Evolutionary conservation across 2,797 vertebrate genomes (phyloP).

Genomic region (Uromys caudimaculatus): DNA sequence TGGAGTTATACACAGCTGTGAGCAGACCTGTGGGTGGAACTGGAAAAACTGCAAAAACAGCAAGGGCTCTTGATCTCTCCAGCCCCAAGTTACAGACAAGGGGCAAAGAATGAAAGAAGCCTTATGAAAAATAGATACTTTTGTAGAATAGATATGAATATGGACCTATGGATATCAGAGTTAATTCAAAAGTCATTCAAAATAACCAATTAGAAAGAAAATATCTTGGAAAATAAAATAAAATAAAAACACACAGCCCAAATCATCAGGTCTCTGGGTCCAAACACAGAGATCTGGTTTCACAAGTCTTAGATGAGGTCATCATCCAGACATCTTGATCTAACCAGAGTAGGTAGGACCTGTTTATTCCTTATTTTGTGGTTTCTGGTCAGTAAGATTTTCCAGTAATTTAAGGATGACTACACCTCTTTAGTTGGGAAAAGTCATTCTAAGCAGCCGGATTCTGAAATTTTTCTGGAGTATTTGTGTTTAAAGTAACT

Average conservation of each 20-base stretch:
- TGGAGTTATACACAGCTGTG: background rate
- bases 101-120: background rate
- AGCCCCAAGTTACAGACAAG: background rate
- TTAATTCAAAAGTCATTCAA: background rate
- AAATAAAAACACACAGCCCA: background rate
- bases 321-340: background rate
- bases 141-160: background rate
- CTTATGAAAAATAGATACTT: background rate
- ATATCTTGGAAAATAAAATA: background rate
- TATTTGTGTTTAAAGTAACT: background rate
- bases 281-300: background rate
- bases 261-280: background rate
- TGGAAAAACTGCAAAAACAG: background rate
- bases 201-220: background rate
- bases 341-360: background rate
- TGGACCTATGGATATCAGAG: background rate
- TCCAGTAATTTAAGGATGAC: slow-evolving; percentile 23
- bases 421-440: slow-evolving; percentile 10
- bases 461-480: background rate
- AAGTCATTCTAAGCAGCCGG: slow-evolving; percentile 24
- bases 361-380: background rate
- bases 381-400: slow-evolving; percentile 23
- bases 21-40: background rate
- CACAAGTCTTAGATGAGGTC: background rate
- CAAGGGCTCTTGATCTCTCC: background rate